Percentiles rank a stretch among this genome's conserved stretches.
Evolutionary conservation across 2,113 vertebrate species (phyloP).

Genomic region (Zeus faber): DNA sequence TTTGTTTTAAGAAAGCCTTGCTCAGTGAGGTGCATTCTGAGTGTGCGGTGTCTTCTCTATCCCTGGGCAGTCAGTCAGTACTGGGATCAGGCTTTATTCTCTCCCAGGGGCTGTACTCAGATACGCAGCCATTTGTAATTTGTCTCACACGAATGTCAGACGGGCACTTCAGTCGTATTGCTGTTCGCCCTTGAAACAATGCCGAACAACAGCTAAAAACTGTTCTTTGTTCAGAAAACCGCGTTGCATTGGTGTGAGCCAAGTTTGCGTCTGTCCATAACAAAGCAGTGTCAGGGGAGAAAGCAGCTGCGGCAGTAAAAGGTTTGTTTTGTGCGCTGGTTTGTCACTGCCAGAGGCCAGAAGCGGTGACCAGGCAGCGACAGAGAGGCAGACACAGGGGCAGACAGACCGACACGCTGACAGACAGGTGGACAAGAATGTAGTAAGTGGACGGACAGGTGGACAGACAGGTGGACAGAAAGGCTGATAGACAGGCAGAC

Average conservation of each 20-base stretch:
- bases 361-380: constrained; percentile 20
- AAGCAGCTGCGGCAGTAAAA: no score
- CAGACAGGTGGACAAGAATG: constrained; percentile 22
- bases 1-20: constrained; percentile 33
- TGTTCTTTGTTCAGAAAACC: constrained; percentile 24
- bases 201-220: constrained; percentile 7
- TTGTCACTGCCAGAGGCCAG: constrained; percentile 46
- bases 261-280: constrained; percentile 69
- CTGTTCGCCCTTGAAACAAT: constrained; percentile 32
- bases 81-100: constrained; percentile 67
- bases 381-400: constrained; percentile 17
- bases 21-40: constrained; percentile 27
- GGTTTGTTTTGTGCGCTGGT: constrained; percentile 21
- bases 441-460: constrained; percentile 13
- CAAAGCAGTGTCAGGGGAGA: no score
- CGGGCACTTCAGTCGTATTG: constrained; percentile 30
- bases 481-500: background rate
- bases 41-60: constrained; percentile 36
- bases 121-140: no score
- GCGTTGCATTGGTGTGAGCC: constrained; percentile 69
- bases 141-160: constrained; percentile 23
- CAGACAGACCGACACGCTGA: background rate
- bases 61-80: constrained; percentile 47
- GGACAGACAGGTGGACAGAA: constrained; percentile 29
- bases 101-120: constrained; percentile 20